phyloP scores from a whole-genome alignment of 2,113 vertebrate species.

The Strix aluco region DNA sequence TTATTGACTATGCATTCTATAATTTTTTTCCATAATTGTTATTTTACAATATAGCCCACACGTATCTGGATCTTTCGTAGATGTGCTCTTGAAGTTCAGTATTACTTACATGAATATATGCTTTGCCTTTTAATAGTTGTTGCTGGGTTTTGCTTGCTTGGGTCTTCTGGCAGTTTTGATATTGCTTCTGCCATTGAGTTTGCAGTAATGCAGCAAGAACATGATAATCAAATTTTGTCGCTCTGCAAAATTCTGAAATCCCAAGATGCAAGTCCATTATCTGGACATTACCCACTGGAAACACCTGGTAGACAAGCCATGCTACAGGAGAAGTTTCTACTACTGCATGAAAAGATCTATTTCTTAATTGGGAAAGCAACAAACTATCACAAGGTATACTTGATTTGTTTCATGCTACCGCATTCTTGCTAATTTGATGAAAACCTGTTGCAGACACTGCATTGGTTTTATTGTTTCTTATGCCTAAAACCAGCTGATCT shows the following conservation, averaged over 20 bases:
- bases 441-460: background rate
- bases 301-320: background rate
- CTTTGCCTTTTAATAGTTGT: background rate
- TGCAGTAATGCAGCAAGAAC: background rate
- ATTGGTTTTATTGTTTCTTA: background rate
- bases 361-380: background rate
- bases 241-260: background rate
- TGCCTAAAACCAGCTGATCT: background rate
- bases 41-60: background rate
- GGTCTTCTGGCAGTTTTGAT: background rate
- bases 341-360: background rate
- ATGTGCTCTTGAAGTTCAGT: background rate
- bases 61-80: background rate
- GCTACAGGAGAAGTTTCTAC: background rate
- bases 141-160: background rate
- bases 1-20: background rate
- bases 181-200: background rate
- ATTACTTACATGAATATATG: background rate
- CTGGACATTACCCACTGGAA: background rate
- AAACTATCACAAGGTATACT: background rate
- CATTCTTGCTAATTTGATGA: background rate
- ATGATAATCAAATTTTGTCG: background rate
- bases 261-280: background rate
- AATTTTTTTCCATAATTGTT: background rate
- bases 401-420: background rate